phyloP scores from a whole-genome alignment of 2,888 invertebrate species.

The Eilema sororculum region DNA sequence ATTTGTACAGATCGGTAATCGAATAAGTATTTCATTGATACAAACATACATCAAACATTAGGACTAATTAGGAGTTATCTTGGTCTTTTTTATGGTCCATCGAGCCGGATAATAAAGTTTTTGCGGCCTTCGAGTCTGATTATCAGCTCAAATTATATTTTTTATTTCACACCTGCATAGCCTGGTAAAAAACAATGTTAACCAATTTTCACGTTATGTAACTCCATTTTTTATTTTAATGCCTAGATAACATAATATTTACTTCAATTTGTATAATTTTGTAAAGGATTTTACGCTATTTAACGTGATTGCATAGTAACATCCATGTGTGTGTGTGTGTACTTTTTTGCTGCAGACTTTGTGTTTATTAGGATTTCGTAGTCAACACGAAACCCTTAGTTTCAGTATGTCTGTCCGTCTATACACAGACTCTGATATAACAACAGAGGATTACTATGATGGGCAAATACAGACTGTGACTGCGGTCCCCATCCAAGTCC shows the following conservation, averaged over 20 bases:
- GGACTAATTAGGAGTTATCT: not conserved
- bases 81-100: not conserved
- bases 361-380: too few relatives aligned
- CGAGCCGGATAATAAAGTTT: constrained; percentile 2
- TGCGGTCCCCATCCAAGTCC: too few relatives aligned
- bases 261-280: constrained; percentile 1
- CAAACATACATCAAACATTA: not conserved
- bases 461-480: too few relatives aligned
- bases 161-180: constrained; percentile 2
- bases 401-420: too few relatives aligned
- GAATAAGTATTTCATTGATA: not conserved
- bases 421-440: too few relatives aligned
- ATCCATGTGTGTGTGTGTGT: not conserved
- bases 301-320: not conserved
- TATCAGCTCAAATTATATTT: not conserved
- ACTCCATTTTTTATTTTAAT: not conserved
- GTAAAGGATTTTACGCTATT: not conserved
- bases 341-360: not conserved
- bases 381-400: too few relatives aligned
- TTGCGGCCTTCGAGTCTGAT: not conserved
- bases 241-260: not conserved
- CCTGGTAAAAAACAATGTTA: not conserved
- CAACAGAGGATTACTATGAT: too few relatives aligned
- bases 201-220: not conserved
- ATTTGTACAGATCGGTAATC: not conserved